Conservation (phyloP, 2,888 invertebrate genomes). For the Lepeophtheirus nordmannii region DNA sequence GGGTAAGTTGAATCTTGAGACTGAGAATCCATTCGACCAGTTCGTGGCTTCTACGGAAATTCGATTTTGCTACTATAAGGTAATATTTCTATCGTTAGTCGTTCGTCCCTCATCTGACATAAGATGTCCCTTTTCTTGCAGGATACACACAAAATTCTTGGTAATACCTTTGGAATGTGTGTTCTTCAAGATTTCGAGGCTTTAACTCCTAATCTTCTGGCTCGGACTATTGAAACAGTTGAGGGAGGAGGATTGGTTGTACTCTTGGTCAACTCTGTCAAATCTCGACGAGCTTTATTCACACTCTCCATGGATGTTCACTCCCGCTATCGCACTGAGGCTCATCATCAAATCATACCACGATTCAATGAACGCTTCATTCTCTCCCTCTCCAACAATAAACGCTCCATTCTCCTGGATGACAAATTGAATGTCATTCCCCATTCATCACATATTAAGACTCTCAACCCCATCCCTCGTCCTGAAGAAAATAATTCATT, state of each 20-base stretch:
- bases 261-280: constrained; percentile 64
- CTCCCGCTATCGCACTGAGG: constrained; percentile 81
- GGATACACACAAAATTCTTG: constrained; percentile 92
- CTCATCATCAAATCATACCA: constrained; percentile 74
- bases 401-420: constrained; percentile 79
- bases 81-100: neutral
- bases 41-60: constrained; percentile 92
- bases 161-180: constrained; percentile 91
- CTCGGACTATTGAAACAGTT: constrained; percentile 91
- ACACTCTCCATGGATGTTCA: constrained; percentile 98
- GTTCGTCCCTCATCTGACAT: neutral
- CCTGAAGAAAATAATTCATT: constrained; percentile 34
- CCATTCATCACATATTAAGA: constrained; percentile 69
- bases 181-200: constrained; percentile 92
- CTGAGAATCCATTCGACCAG: constrained; percentile 89
- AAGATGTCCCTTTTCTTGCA: neutral
- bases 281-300: constrained; percentile 79
- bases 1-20: constrained; percentile 72
- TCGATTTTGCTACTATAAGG: constrained; percentile 83
- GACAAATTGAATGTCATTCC: constrained; percentile 82
- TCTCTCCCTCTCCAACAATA: constrained; percentile 69
- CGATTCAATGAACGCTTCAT: constrained; percentile 93
- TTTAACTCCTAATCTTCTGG: constrained; percentile 85
- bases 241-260: constrained; percentile 91
- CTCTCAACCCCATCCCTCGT: constrained; percentile 49